Conservation (phyloP, 1,140 invertebrate genomes). For the Trichonephila clavipes region DNA sequence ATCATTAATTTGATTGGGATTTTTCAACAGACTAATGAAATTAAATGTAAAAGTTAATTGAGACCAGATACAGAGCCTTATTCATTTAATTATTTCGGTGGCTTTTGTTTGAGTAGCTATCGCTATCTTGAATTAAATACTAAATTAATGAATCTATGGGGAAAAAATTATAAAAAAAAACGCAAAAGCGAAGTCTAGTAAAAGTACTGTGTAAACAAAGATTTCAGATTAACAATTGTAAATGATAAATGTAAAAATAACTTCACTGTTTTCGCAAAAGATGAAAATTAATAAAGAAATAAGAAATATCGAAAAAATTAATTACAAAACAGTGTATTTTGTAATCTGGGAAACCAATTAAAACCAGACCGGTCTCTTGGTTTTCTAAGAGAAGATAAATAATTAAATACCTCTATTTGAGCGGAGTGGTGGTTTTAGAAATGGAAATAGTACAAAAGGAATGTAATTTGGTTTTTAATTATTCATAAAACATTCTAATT, state of each 20-base stretch:
- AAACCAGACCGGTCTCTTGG: background rate
- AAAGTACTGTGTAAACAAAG: background rate
- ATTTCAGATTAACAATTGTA: background rate
- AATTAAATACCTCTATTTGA: background rate
- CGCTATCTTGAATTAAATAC: background rate
- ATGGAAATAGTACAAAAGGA: too few relatives aligned
- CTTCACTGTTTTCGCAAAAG: background rate
- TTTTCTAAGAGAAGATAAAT: background rate
- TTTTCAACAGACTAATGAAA: slow-evolving; percentile 6
- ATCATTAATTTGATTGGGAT: background rate
- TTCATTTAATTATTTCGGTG: background rate
- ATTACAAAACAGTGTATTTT: background rate
- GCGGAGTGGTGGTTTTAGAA: too few relatives aligned
- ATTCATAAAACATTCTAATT: too few relatives aligned
- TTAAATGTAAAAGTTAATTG: background rate
- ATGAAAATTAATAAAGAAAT: background rate
- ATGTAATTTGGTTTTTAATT: too few relatives aligned
- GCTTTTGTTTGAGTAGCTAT: background rate
- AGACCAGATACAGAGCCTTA: background rate
- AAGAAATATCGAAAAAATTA: background rate
- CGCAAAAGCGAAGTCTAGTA: too few relatives aligned
- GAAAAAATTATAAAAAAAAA: background rate
- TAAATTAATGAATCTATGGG: background rate
- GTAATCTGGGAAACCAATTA: background rate
- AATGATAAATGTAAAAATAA: background rate